phyloP scores from a whole-genome alignment of 2,888 invertebrate genomes.

The Elegia similella region DNA sequence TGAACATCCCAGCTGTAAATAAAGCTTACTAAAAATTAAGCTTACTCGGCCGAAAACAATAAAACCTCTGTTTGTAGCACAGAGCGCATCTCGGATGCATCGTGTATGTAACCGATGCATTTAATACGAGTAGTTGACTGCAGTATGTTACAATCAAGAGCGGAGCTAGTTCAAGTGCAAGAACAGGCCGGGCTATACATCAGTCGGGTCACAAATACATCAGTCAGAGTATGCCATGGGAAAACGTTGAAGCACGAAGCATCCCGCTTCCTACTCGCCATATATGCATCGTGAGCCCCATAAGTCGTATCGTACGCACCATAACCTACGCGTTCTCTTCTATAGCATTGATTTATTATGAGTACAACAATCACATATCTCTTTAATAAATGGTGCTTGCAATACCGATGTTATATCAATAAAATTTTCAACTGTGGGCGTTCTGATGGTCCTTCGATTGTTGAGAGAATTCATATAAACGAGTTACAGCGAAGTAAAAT shows the following conservation, averaged over 20 bases:
- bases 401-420: constrained; percentile 21
- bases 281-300: constrained; percentile 59
- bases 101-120: neutral
- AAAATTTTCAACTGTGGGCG: constrained; percentile 35
- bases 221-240: constrained; percentile 67
- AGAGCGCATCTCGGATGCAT: neutral
- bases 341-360: constrained; percentile 29
- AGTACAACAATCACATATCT: constrained; percentile 28
- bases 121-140: constrained; percentile 19
- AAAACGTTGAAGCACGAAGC: constrained; percentile 51
- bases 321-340: constrained; percentile 32
- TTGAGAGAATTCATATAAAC: constrained; percentile 27
- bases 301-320: constrained; percentile 35
- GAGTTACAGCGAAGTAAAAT: constrained; percentile 15
- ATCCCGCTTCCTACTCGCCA: constrained; percentile 64
- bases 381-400: constrained; percentile 28
- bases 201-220: constrained; percentile 61
- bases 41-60: constrained; percentile 6
- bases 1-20: constrained; percentile 34
- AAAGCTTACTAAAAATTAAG: too few relatives aligned
- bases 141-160: constrained; percentile 43
- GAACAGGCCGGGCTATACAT: constrained; percentile 56
- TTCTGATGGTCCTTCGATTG: constrained; percentile 29
- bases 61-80: constrained; percentile 5
- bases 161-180: constrained; percentile 64